Conservation (phyloP, 2,888 invertebrate genomes). For the Parasteatoda lunata region DNA sequence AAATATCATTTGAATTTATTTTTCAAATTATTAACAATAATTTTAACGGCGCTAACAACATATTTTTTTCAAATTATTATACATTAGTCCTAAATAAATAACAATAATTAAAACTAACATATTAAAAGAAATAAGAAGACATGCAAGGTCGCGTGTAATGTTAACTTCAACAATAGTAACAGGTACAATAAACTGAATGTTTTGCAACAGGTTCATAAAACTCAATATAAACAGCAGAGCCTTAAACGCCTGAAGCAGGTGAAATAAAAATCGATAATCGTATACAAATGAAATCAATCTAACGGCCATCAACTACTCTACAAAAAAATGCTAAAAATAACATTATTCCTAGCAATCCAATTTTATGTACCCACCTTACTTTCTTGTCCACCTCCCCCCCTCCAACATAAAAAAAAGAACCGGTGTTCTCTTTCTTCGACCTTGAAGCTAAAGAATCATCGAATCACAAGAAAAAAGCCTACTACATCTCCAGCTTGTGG, state of each 20-base stretch:
- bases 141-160: too few species aligned
- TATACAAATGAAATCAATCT: slow-evolving; percentile 30
- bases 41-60: too few species aligned
- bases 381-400: not conserved
- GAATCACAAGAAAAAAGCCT: not conserved
- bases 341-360: slow-evolving; percentile 16
- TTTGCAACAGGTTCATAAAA: not conserved
- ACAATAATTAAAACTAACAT: too few species aligned
- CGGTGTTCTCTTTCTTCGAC: slow-evolving; percentile 13
- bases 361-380: not conserved
- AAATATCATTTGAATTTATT: too few species aligned
- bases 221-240: not conserved
- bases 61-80: too few species aligned
- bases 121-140: too few species aligned
- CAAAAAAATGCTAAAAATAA: not conserved
- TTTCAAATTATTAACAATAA: too few species aligned
- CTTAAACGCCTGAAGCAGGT: slow-evolving; percentile 21
- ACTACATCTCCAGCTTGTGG: not conserved
- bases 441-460: slow-evolving; percentile 15
- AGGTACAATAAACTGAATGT: not conserved
- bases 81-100: too few species aligned
- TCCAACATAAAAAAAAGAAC: not conserved
- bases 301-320: slow-evolving; percentile 41
- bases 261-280: slow-evolving; percentile 17
- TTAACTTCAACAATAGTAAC: not conserved